phyloP scores from a whole-genome alignment of 2,888 invertebrate genomes.

The Drosophila neutralis region DNA sequence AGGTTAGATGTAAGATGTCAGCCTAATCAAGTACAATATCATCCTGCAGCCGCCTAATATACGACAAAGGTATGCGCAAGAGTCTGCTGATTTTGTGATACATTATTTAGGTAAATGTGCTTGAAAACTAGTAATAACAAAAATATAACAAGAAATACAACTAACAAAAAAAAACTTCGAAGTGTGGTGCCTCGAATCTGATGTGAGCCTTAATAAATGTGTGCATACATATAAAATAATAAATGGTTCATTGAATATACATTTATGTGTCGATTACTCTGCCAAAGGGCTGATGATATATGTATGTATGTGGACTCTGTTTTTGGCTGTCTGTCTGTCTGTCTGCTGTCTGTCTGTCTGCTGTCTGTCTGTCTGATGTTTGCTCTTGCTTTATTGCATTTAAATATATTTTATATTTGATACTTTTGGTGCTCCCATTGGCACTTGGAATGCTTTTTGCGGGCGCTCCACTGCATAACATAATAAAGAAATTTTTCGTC shows the following conservation, averaged over 20 bases:
- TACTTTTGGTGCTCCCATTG: slow-evolving; percentile 53
- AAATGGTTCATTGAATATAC: slow-evolving; percentile 8
- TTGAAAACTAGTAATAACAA: neutral
- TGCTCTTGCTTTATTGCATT: slow-evolving; percentile 70
- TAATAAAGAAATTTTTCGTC: slow-evolving; percentile 62
- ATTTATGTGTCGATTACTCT: slow-evolving; percentile 1
- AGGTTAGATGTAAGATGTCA: no score
- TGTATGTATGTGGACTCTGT: slow-evolving; percentile 2
- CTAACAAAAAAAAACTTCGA: neutral
- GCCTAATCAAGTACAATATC: neutral
- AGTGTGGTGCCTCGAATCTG: neutral
- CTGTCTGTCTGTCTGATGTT: neutral
- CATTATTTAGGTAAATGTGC: neutral
- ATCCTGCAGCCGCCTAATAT: neutral
- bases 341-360: neutral
- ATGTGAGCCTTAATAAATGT: neutral
- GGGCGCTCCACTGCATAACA: slow-evolving; percentile 64
- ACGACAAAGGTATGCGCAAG: neutral
- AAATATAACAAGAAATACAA: no score
- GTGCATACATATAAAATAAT: slow-evolving; percentile 1
- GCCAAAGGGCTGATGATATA: slow-evolving; percentile 3
- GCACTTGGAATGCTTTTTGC: slow-evolving; percentile 43
- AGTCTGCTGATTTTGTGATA: neutral
- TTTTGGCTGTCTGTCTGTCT: neutral
- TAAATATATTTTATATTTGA: slow-evolving; percentile 72